Evolutionary conservation across 2,888 invertebrate species (phyloP).

Genomic region (Esperia sulphurella): DNA sequence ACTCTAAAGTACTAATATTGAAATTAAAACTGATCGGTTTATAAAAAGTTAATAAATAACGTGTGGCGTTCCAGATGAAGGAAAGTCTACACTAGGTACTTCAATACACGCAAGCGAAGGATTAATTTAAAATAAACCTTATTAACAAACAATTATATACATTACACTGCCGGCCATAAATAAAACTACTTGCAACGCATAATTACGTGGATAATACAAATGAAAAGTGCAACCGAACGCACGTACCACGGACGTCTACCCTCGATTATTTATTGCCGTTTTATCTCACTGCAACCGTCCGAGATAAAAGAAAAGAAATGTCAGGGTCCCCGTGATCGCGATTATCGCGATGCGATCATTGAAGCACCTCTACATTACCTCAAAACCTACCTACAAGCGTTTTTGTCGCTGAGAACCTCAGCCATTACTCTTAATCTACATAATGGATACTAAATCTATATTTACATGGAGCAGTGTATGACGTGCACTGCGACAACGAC

Average conservation of each 20-base stretch:
- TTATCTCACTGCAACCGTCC: slow-evolving; percentile 67
- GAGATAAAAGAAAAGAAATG: slow-evolving; percentile 76
- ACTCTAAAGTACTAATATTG: too few relatives aligned
- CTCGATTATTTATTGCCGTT: slow-evolving; percentile 71
- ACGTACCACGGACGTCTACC: slow-evolving; percentile 58
- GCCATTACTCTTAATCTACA: slow-evolving; percentile 20
- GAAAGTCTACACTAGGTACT: neutral
- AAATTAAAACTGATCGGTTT: too few relatives aligned
- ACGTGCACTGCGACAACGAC: neutral
- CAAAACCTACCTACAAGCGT: slow-evolving; percentile 14
- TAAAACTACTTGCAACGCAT: slow-evolving; percentile 51
- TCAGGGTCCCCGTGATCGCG: slow-evolving; percentile 66
- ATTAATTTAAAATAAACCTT: slow-evolving; percentile 46
- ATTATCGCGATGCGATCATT: slow-evolving; percentile 70
- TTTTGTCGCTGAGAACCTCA: slow-evolving; percentile 13
- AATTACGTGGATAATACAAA: slow-evolving; percentile 70
- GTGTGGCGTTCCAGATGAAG: too few relatives aligned
- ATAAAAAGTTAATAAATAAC: too few relatives aligned
- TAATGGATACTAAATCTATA: too few relatives aligned
- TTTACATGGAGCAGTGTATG: slow-evolving; percentile 28
- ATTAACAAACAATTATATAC: slow-evolving; percentile 53
- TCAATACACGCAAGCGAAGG: slow-evolving; percentile 24
- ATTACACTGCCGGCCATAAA: slow-evolving; percentile 41
- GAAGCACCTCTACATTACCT: slow-evolving; percentile 40
- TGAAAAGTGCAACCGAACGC: slow-evolving; percentile 65